Base-by-base conservation (phyloP, 2,888 invertebrate genomes). In the Alcis repandata region DNA sequence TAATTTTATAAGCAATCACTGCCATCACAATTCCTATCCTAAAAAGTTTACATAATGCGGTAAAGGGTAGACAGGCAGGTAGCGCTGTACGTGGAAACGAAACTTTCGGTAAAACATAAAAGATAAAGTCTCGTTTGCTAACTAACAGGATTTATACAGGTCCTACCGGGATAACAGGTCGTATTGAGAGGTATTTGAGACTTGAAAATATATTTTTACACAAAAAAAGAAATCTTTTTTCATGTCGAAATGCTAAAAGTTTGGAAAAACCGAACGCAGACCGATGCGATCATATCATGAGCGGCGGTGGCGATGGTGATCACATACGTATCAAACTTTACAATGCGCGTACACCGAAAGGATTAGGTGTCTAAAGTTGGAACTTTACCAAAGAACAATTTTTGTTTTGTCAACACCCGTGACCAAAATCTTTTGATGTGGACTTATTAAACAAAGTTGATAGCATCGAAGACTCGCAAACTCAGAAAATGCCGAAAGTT, bases 1-100 rank as follows among this genome's bases (percentile, higher is more conserved):
- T n/a, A n/a, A 53, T 32, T 72, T 46, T 20, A 48, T 70, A 70
- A 79, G 86, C 91, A 92, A 92, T 88, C 92, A 92, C 92, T 91
- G 91, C 90, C 88, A 71, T 83, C 84, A 87, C 84, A 77, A 72
- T 59, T 52, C 63, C 62, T 67, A 68, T 53, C 4, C 2, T 36
- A 51, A 36, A 51, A 53, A 54, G 0, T 46, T 64, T 63, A 41
- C 8, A 56, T 67, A 32, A 70, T 65, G 56, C 54, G 45, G 54
- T 53, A 68, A 64, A 48, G 63, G 60, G 61, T 54, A 66, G 59
- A 72, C 70, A 76, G 69, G 83, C 86, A 88, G 87, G 83, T 79
- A 87, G 89, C 89, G 88, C 89, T 87, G 89, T 83, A 77, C 89
- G 89, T 88, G n/a, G 17, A 63, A 72, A 74, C 68, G 69, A 76